Conservation (phyloP, 2,888 invertebrate genomes). For the Caenorhabditis sulstoni region DNA sequence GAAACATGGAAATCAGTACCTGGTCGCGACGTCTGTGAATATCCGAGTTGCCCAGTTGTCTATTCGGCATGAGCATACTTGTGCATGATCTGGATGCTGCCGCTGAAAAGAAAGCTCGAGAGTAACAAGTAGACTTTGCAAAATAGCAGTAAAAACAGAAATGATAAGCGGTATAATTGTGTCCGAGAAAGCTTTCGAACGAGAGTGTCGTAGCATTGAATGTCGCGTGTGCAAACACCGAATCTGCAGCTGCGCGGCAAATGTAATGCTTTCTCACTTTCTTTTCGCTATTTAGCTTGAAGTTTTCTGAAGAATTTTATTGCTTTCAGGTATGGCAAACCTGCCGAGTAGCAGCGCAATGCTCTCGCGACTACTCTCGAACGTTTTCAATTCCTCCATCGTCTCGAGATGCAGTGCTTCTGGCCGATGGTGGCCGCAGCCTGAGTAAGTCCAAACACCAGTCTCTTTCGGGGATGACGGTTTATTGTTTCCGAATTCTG, state of each 20-base stretch:
- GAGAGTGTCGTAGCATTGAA: slow-evolving; percentile 30
- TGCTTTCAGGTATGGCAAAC: slow-evolving; percentile 50
- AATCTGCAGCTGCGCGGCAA: slow-evolving; percentile 27
- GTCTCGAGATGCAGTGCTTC: slow-evolving; percentile 65
- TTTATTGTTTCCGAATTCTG: background rate
- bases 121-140: background rate
- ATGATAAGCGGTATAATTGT: slow-evolving; percentile 6
- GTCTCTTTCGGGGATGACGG: slow-evolving; percentile 15
- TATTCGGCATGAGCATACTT: slow-evolving; percentile 56
- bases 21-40: slow-evolving; percentile 43
- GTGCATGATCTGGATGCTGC: slow-evolving; percentile 45
- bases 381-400: slow-evolving; percentile 35
- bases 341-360: slow-evolving; percentile 50
- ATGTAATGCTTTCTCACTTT: background rate
- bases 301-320: background rate
- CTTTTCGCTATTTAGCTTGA: slow-evolving; percentile 3
- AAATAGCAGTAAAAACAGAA: slow-evolving; percentile 10
- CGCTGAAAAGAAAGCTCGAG: slow-evolving; percentile 12
- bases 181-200: slow-evolving; percentile 8
- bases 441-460: slow-evolving; percentile 69
- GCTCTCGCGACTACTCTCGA: slow-evolving; percentile 43
- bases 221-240: slow-evolving; percentile 39
- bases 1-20: slow-evolving; percentile 23
- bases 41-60: slow-evolving; percentile 45
- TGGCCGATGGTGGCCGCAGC: slow-evolving; percentile 79